Percentiles rank a stretch among this genome's conserved stretches.
Evolutionary conservation across 2,888 invertebrate genomes (phyloP).

Genomic region (Cephus pygmeus): DNA sequence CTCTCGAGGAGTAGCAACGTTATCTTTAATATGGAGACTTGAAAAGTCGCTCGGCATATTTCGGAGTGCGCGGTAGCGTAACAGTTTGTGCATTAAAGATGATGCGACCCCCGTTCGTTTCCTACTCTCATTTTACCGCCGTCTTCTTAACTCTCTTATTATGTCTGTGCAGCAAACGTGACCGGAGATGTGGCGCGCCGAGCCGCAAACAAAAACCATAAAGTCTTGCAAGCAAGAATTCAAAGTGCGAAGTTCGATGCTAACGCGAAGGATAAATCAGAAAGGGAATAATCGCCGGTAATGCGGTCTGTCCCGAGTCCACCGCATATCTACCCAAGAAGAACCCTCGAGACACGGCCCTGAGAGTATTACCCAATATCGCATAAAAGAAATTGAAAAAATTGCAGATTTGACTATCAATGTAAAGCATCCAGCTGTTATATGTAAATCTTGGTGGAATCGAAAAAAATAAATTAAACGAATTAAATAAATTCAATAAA

Average conservation of each 20-base stretch:
- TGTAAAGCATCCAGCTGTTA: not conserved
- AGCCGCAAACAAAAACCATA: slow-evolving; percentile 3
- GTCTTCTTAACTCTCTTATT: not conserved
- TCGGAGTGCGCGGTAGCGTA: not conserved
- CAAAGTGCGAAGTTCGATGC: not conserved
- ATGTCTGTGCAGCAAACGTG: not conserved
- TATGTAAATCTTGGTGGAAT: not conserved
- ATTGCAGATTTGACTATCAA: not conserved
- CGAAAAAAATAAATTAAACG: not conserved
- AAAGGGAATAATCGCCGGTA: not conserved
- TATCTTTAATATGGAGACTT: not conserved
- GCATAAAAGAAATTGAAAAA: not conserved
- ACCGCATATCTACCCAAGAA: not conserved
- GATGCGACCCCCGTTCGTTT: not conserved
- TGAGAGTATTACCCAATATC: not conserved
- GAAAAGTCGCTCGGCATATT: not conserved
- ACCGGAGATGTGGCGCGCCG: not conserved
- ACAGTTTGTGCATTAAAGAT: not conserved
- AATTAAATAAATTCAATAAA: no score
- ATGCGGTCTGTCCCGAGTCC: not conserved
- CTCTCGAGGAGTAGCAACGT: not conserved
- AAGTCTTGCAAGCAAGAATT: not conserved
- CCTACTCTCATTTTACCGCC: not conserved
- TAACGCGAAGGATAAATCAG: not conserved
- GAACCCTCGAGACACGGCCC: not conserved